Evolutionary conservation across 2,797 vertebrate species (phyloP).

Genomic region (Coracias cyanogaster): DNA sequence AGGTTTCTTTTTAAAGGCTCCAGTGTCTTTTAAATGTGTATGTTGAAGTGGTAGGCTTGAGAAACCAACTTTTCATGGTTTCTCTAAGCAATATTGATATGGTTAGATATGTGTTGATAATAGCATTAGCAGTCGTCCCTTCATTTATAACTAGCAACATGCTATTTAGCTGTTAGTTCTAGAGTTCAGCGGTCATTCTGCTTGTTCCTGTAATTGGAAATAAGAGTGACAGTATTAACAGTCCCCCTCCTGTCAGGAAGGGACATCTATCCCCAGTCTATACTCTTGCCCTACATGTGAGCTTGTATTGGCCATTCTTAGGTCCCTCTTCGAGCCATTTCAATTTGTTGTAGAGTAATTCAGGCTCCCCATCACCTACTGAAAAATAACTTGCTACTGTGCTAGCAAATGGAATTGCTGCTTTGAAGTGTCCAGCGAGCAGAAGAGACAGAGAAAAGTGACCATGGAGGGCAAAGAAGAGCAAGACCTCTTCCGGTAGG

Average conservation of each 20-base stretch:
- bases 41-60: neutral
- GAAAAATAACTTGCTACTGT: neutral
- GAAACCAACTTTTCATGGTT: neutral
- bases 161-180: neutral
- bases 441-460: neutral
- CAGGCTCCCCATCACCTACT: neutral
- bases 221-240: neutral
- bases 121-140: neutral
- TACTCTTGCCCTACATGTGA: fast-evolving
- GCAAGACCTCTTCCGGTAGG: neutral
- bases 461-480: neutral
- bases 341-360: neutral
- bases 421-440: neutral
- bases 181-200: neutral
- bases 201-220: neutral
- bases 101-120: neutral
- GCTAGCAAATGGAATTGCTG: neutral
- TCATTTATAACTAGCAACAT: neutral
- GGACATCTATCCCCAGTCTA: neutral
- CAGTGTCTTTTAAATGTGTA: neutral
- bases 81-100: neutral
- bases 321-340: neutral
- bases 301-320: neutral
- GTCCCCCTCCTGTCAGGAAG: neutral
- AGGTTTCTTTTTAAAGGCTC: neutral